A percentile compares a stretch with the other conserved stretches of the same genome.
Evolutionary conservation across 53 echinoderm and acorn worm genomes (phyloP).

Genomic region (Holothuria leucospilota): DNA sequence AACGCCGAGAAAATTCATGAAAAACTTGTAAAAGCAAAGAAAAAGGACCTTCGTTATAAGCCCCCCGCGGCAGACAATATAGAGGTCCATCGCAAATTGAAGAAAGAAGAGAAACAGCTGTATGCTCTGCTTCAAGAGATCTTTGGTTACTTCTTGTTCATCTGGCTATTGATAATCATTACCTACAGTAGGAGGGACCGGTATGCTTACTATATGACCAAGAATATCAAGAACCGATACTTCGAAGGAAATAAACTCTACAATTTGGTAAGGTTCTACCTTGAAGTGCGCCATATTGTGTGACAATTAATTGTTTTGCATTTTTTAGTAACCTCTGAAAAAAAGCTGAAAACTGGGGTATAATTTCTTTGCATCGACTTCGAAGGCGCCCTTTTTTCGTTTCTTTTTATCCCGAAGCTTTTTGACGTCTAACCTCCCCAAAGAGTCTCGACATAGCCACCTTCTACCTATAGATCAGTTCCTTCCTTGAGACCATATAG

Average conservation of each 20-base stretch:
- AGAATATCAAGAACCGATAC: constrained; percentile 71
- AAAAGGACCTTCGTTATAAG: constrained; percentile 65
- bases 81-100: constrained; percentile 56
- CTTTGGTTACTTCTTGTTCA: constrained; percentile 77
- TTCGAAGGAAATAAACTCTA: constrained; percentile 83
- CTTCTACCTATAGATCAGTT: too few relatives aligned
- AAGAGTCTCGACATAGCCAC: too few relatives aligned
- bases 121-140: constrained; percentile 86
- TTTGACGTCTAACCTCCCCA: too few relatives aligned
- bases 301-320: neutral
- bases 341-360: too few relatives aligned
- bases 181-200: constrained; percentile 79
- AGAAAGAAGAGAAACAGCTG: constrained; percentile 72
- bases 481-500: too few relatives aligned
- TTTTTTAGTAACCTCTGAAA: neutral
- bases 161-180: constrained; percentile 78
- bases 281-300: neutral
- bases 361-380: too few relatives aligned
- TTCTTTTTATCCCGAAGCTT: too few relatives aligned
- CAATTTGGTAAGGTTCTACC: constrained; percentile 49
- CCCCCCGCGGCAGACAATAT: constrained; percentile 47
- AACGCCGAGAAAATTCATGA: constrained; percentile 67
- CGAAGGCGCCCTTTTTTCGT: too few relatives aligned
- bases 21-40: constrained; percentile 53
- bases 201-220: constrained; percentile 76